Evolutionary conservation across 2,888 invertebrate genomes (phyloP).

Genomic region (Argyra leucocephala): DNA sequence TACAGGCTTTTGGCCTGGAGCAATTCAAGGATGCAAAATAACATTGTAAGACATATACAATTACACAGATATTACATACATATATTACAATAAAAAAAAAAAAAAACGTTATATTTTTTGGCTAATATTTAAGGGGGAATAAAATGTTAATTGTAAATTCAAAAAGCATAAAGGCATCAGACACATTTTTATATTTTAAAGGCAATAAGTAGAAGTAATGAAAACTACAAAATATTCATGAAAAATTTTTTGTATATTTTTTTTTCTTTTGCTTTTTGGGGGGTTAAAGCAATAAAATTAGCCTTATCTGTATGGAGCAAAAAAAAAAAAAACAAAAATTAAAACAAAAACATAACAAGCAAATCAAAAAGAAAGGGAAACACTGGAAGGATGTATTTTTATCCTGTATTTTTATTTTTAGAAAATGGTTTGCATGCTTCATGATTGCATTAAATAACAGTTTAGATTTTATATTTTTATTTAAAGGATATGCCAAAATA

Average conservation of each 20-base stretch:
- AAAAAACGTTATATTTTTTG: not conserved
- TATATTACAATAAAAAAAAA: no score
- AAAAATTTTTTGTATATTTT: not conserved
- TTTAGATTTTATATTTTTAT: not conserved
- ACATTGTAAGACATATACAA: not conserved
- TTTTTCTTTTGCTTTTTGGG: not conserved
- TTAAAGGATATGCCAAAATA: not conserved
- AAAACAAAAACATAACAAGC: not conserved
- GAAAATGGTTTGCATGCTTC: slow-evolving; percentile 3
- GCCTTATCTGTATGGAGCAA: not conserved
- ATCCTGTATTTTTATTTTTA: not conserved
- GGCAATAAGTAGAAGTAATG: not conserved
- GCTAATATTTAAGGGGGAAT: not conserved
- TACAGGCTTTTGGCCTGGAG: not conserved
- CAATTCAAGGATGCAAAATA: slow-evolving; percentile 4
- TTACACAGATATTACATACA: not conserved
- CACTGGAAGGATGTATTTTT: not conserved
- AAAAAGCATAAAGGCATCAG: slow-evolving; percentile 3
- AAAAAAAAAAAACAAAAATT: not conserved
- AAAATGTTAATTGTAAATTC: slow-evolving; percentile 1
- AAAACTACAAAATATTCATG: slow-evolving; percentile 3
- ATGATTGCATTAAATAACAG: slow-evolving; percentile 4
- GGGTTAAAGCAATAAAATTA: not conserved
- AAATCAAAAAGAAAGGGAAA: not conserved
- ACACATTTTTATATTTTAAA: not conserved